Evolutionary conservation across 2,888 invertebrate genomes (phyloP), one percentile per base, ranked within the genome.

Genomic region (Epinotia bilunana): DNA sequence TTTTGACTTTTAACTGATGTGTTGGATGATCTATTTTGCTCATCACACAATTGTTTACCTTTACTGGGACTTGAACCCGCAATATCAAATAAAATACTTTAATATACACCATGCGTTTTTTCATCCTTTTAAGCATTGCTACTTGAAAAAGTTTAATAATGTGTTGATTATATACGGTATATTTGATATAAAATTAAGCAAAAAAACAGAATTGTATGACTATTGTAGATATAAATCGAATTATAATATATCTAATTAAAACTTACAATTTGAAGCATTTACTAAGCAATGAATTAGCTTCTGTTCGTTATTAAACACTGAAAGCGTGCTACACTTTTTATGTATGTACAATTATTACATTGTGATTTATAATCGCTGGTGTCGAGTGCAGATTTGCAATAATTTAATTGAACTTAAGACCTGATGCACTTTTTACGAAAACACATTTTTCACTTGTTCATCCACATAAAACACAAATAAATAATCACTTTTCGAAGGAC

Each of bases 341-440:
- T 85, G 86, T 85, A 88, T 88, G 80, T 88, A 87, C 84, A 89
- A 90, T 69, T 60, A 91, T 94, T 93, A 92, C 92, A 92, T 93
- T 94, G 93, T 91, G 91, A 87, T 85, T 86, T 85, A 84, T 87
- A 87, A 88, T 90, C 87, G 88, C 89, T 91, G 84, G 91, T 91
- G 92, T 88, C 85, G 85, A 85, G 93, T 93, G 93, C 91, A 86
- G 89, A 79, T 80, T 90, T 88, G 87, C 85, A 85, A 88, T 86
- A 87, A 89, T 87, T 86, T 87, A 87, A 87, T 86, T 88, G 79
- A 88, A 88, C 82, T 88, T 87, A 91, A 86, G 90, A 93, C 92
- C 93, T 93, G 92, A 85, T 86, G 85, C 88, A 89, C 90, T 84
- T 83, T 86, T 83, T 83, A 83, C 79, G 80, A 79, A 83, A 83